Evolutionary conservation across 2,888 invertebrate species (phyloP), one percentile per base, ranked within the genome.

Genomic region (Agrochola circellaris): DNA sequence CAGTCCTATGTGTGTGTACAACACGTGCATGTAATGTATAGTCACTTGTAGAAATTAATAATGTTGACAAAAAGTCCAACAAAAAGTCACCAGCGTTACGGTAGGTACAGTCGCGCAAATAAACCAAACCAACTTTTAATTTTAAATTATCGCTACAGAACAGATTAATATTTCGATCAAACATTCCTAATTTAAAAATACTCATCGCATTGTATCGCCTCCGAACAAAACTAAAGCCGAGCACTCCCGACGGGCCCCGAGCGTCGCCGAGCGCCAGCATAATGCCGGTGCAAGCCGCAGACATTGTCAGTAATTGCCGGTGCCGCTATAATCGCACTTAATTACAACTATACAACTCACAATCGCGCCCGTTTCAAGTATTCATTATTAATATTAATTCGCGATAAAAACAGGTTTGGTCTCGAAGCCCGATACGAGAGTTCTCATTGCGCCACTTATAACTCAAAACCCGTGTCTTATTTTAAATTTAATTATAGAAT

Each of bases 321-420:
- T 92, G 93, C 95, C 93, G 94, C 93, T 94, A 93, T 95, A 95
- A 95, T 95, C 94, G 93, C 92, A 91, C 93, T 94, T 96, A 95
- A 95, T 95, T 95, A 95, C 95, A 94, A 95, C 94, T 93, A 94
- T 93, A 94, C 94, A 94, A 93, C 94, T 93, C 92, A 94, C 94
- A 95, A 94, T 94, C 94, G 94, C 93, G 94, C 93, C 93, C 92
- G 94, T 94, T 95, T 95, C 93, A 93, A 94, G 93, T 94, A 94
- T 94, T 95, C 95, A 94, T 94, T 95, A 95, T 95, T 95, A 94
- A 94, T 94, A 95, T 95, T 95, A 95, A 95, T 94, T 94, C 92
- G 92, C 94, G 92, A 94, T 93, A 93, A 92, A 93, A 95, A 95
- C 95, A 91, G 94, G 95, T 95, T 95, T 90, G 88, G 88, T 90